Evolutionary conservation across 2,888 invertebrate genomes (phyloP), one percentile per base, ranked within the genome.

Genomic region (Celastrina argiolus): DNA sequence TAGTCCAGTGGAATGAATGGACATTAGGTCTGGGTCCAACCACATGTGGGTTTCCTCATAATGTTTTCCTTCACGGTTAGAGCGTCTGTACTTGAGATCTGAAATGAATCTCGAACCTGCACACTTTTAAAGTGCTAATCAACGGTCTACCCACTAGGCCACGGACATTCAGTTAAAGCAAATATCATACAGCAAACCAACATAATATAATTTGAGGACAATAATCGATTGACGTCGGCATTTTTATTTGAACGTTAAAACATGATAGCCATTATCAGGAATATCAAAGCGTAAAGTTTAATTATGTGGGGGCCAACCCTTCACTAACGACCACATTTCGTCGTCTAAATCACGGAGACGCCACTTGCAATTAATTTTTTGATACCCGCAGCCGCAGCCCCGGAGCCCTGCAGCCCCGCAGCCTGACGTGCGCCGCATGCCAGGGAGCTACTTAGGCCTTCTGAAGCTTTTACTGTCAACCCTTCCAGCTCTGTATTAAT

Each of bases 351-450:
- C 85, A 84, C 84, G 77, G 74, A 77, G 78, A 81, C 81, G 82
- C 82, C 87, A 85, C 80, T 87, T 82, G 85, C 84, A 84, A 88
- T 87, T 88, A 88, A 85, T 86, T 87, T 87, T 87, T 87, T 78
- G 72, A 76, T 74, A 72, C 74, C 58, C 70, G 75, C 76, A 76
- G n/a, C n/a, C n/a, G n/a, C n/a, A n/a, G n/a, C n/a, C n/a, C n/a
- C n/a, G n/a, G n/a, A n/a, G n/a, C n/a, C n/a, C n/a, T n/a, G n/a
- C 65, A 69, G 65, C 70, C 70, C 66, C 18, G 36, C 56, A 18
- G 41, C 56, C 16, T 65, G 31, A 65, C 65, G 65, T 65, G 65
- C 58, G 8, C 7, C 8, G 39, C 14, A 61, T 61, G 34, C 7
- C 34, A 1, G 16, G 59, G 12, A 51, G 22, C 12, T 12, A 36